phyloP scores from a whole-genome alignment of 30 jellyfish, hydroid and myxozoan genomes.

The Rhopilema esculentum region DNA sequence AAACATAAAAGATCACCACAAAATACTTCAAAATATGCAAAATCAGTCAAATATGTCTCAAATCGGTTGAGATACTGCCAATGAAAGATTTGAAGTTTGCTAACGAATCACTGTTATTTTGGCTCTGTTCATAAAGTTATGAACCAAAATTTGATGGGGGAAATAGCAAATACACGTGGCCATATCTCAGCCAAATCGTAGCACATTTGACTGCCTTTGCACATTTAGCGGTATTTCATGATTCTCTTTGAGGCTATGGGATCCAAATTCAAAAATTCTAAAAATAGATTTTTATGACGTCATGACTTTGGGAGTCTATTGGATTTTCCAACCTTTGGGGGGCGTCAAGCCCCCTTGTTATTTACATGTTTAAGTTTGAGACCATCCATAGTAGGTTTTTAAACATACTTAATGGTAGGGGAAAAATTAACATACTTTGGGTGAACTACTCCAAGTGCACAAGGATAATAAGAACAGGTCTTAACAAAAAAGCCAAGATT shows the following conservation, averaged over 20 bases:
- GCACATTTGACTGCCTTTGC: background rate
- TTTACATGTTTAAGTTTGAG: background rate
- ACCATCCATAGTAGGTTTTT: background rate
- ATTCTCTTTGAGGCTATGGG: background rate
- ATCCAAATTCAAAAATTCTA: background rate
- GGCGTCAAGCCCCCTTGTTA: background rate
- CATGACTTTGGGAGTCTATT: background rate
- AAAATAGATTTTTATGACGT: background rate
- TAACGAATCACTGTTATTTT: background rate
- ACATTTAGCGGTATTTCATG: background rate
- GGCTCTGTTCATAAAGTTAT: background rate
- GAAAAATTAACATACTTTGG: background rate
- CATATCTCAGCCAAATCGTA: background rate
- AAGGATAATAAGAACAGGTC: background rate
- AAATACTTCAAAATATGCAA: background rate
- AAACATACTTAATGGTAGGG: background rate
- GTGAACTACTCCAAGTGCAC: background rate
- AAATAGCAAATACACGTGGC: background rate
- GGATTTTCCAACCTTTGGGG: background rate
- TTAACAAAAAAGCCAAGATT: background rate
- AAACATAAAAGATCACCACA: background rate
- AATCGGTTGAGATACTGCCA: background rate
- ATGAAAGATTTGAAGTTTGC: background rate
- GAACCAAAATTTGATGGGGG: background rate
- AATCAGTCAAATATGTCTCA: background rate